phyloP scores from a whole-genome alignment of 2,113 vertebrate species.

The Toxotes chatareus region DNA sequence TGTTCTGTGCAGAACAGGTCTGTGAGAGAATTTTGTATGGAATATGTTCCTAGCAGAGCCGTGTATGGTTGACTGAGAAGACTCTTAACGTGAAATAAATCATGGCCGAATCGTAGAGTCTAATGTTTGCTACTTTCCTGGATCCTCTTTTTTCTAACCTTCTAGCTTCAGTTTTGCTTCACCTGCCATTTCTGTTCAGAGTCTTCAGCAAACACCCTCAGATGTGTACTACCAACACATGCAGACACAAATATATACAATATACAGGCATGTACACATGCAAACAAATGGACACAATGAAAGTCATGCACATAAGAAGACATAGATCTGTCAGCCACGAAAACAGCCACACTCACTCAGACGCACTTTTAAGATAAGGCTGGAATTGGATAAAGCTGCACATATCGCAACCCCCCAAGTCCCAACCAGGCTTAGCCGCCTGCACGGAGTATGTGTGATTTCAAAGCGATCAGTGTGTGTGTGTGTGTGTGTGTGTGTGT shows the following conservation, averaged over 20 bases:
- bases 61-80: background rate
- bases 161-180: no score
- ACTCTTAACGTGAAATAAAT: background rate
- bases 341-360: slow-evolving; percentile 33
- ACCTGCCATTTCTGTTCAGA: background rate
- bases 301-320: background rate
- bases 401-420: slow-evolving; percentile 51
- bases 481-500: slow-evolving; percentile 47
- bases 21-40: background rate
- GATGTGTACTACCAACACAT: background rate
- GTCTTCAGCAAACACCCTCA: background rate
- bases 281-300: no score
- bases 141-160: no score
- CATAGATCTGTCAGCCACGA: slow-evolving; percentile 19
- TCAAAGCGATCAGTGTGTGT: slow-evolving; percentile 69
- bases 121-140: no score
- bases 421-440: slow-evolving; percentile 63
- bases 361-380: slow-evolving; percentile 70
- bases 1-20: background rate
- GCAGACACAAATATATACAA: background rate
- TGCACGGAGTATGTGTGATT: slow-evolving; percentile 61
- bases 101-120: no score
- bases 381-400: slow-evolving; percentile 59
- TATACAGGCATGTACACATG: background rate
- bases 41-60: background rate